Evolutionary conservation across 2,888 invertebrate genomes (phyloP), one percentile per base, ranked within the genome.

Genomic region (Stegophylla sp.): DNA sequence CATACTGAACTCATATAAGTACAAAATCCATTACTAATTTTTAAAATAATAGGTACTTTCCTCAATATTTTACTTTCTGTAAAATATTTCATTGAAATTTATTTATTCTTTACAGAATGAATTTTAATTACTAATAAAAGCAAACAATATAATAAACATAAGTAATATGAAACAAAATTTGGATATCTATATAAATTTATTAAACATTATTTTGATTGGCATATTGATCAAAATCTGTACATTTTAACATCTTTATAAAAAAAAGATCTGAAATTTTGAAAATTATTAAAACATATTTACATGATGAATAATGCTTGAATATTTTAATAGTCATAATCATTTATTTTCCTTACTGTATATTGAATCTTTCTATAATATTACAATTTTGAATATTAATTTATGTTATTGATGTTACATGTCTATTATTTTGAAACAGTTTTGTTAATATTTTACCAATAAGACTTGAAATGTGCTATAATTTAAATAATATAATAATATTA

Each of bases 1-100:
- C 84, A 84, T 82, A 84, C 84, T 34, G 83, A 84, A 76, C 83
- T 84, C 23, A 61, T 79, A 79, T 79, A 34, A 77, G 67, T 69
- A 59, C 45, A 67, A 59, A 75, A 28, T 77, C 0, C 23, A 66
- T 76, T 66, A 23, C 17, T 56, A 51, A n/a, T 73, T 45, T 26
- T 45, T 51, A 75, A 2, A 41, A 41, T 23, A 20, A 17, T 61
- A 51, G 20, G 34, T 3, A 73, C 26, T 73, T 71, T 48, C 28
- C 9, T 56, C 7, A n/a, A 53, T 53, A 53, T 53, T 45, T 53
- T n/a, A 53, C 51, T 12, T 72, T 56, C 28, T 63, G 9, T 20
- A 23, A 13, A 26, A 51, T 1, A 74, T 74, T 51, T 17, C 34
- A 20, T 75, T 41, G 20, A 45, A 53, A 34, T 20, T 1, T 41